Evolutionary conservation across 2,113 vertebrate species (phyloP), one percentile per base, ranked within the genome.

Genomic region (Pseudorectes ferrugineus): DNA sequence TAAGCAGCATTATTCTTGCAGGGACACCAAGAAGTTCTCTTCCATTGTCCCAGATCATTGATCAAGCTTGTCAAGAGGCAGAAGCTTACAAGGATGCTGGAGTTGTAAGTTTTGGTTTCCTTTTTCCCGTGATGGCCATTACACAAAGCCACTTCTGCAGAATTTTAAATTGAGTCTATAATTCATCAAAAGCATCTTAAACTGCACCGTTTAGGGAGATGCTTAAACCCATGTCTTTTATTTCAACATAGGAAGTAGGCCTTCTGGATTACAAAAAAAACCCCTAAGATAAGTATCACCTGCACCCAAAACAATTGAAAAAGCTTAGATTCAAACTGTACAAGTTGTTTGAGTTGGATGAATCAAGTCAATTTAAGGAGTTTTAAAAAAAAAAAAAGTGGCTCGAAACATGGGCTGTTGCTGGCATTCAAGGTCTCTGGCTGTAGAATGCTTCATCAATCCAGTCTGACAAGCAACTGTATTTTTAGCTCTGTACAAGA

Each of bases 11-110:
- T 85, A 4, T 88, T 89, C 51, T 89, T 89, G 46, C 94, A 99
- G 99, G 99, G 21, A 98, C 98, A 12, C 98, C 99, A 5, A 91
- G 98, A 49, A 95, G 89, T 48, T 95, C 52, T 55, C 95, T 98
- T 83, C 97, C 97, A 13, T 57, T 99, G 92, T 80, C 97, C 26
- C 97, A 98, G 58, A 98, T 99, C 72, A 92, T 89, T 11, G 98
- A 98, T 43, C 95, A 97, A 66, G 98, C 98, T 8, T 98, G 98
- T 92, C 87, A 72, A 75, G 98, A 99, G 90, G 99, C 98, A 45
- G 98, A 97, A n/a, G 66, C 97, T 73, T 99, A 99, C 93, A 96
- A 71, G 18, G 93, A 98, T 38, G 98, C 98, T 43, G 98, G 98
- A 75, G 82, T 99, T 82, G 98, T 99, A 98, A 97, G 97, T 80